These are phyloP conservation scores for Metaphire vulgaris DNA, from an alignment of 1,140 invertebrate genomes.

Conservation along the genomic window DNA sequence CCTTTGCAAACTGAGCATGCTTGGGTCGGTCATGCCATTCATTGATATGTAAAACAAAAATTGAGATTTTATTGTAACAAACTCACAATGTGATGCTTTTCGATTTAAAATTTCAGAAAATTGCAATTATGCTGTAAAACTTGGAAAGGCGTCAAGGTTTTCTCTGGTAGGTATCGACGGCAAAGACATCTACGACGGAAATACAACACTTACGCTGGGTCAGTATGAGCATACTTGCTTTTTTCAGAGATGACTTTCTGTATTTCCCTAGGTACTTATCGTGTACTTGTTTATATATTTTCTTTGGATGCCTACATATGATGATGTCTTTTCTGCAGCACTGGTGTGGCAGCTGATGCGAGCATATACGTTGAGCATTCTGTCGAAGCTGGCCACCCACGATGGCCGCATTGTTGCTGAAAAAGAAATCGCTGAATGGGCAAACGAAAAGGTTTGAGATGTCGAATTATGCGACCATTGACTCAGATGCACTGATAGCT, in stretches of 20 bases:
- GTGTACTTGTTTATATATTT: too few relatives aligned
- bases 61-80: too few relatives aligned
- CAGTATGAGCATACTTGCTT: too few relatives aligned
- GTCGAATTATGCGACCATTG: background rate
- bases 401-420: conserved; percentile 67
- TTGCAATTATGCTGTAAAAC: conserved; percentile 94
- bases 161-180: conserved; percentile 94
- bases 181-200: conserved; percentile 91
- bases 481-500: background rate
- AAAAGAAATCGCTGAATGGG: conserved; percentile 92
- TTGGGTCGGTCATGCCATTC: too few relatives aligned
- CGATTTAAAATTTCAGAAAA: conserved; percentile 89
- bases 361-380: conserved; percentile 88
- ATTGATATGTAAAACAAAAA: too few relatives aligned
- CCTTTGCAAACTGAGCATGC: too few relatives aligned
- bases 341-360: conserved; percentile 99
- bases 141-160: conserved; percentile 86
- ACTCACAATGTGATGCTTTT: too few relatives aligned
- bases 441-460: conserved; percentile 74
- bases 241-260: too few relatives aligned
- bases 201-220: conserved; percentile 89
- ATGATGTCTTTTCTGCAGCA: conserved; percentile 65
- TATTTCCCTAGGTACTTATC: too few relatives aligned
- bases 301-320: too few relatives aligned
- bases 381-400: conserved; percentile 73